Base-by-base conservation (phyloP, 92 coral and sea anemone species). In the Zoanthus sociatus region DNA sequence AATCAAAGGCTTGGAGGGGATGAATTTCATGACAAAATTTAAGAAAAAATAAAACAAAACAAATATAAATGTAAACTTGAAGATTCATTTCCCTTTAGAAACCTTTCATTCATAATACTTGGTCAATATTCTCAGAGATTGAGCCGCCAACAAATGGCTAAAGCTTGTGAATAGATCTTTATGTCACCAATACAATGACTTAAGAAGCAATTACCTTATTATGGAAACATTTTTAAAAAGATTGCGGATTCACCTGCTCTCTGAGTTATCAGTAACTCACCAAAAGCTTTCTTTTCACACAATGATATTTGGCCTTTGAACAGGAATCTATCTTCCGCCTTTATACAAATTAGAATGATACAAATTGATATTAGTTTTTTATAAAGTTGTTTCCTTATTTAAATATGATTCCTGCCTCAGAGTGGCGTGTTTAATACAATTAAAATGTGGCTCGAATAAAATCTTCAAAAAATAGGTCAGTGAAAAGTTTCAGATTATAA, bases 121-220 rank as follows among this genome's bases (percentile, higher is more conserved):
- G 44, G 44, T 66, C 75, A 18, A 79, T 64, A 81, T 66, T 64
- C 14, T 50, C 55, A 66, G 48, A 74, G 37, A 81, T 47, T 56
- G 56, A 47, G 85, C 46, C 21, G 31, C 85, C 66, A 64, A 81
- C 85, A 81, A 81, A 81, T 81, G 85, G 76, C 85, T 21, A 32
- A 81, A 58, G 61, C 74, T 30, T 14, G 73, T 81, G 85, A 81
- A 64, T 81, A 73, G 73, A 17, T 77, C 60, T 63, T 64, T 67
- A 50, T 46, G 46, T 45, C 17, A 12, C 73, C 75, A 66, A 81
- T 10, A 67, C 75, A 78, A 78, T 78, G 26, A 42, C 63, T 20
- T 68, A 26, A 81, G 82, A 32, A 77, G 66, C 82, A 77, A 77
- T 77, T 77, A 77, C 46, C 11, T 81, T 48, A 81, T 81, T 81